A percentile compares a stretch with the other conserved stretches of the same genome.
Conservation (phyloP, 2,888 invertebrate species). For the Glaucopsyche alexis region DNA sequence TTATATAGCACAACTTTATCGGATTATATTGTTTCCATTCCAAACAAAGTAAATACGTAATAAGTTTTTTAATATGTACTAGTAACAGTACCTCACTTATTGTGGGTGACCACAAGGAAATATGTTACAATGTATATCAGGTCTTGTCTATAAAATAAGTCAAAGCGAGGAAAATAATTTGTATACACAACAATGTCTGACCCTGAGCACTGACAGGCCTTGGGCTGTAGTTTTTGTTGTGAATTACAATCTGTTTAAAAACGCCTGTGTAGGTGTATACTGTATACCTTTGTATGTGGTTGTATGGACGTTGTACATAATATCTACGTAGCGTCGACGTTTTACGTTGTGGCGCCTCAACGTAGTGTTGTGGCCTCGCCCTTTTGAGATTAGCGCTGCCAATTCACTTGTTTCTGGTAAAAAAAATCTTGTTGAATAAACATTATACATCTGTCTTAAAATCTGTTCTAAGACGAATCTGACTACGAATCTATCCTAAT, state of each 20-base stretch:
- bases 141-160: not conserved
- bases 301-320: not conserved
- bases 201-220: slow-evolving; percentile 9
- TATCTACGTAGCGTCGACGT: not conserved
- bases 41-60: too few relatives aligned
- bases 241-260: slow-evolving; percentile 17
- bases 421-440: too few relatives aligned
- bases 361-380: too few relatives aligned
- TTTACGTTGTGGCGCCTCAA: too few relatives aligned
- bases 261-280: not conserved
- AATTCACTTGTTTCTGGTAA: too few relatives aligned
- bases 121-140: not conserved
- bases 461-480: too few relatives aligned
- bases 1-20: too few relatives aligned
- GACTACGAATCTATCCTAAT: too few relatives aligned
- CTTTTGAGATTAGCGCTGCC: too few relatives aligned
- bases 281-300: not conserved
- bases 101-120: not conserved
- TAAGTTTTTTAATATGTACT: not conserved
- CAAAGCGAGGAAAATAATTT: slow-evolving; percentile 8
- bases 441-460: too few relatives aligned
- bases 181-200: not conserved
- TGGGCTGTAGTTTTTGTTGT: slow-evolving; percentile 16
- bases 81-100: not conserved
- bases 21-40: too few relatives aligned